Evolutionary conservation across 2,797 vertebrate species (phyloP).

Genomic region (Epinephelus malabaricus): DNA sequence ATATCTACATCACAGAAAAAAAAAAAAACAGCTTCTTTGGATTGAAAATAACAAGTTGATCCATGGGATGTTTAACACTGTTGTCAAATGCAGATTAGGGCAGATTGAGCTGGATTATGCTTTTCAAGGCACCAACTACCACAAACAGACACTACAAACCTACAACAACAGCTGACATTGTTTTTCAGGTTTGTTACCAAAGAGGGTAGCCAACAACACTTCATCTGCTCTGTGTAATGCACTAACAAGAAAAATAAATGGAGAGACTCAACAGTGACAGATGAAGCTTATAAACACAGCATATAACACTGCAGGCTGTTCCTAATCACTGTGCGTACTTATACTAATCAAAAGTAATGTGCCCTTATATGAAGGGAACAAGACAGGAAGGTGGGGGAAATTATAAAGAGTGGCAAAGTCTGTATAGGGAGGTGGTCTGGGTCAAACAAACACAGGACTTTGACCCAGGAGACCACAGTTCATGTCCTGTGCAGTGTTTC

Average conservation of each 20-base stretch:
- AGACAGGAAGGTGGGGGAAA: too few species aligned
- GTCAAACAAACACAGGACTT: too few species aligned
- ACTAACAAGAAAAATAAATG: slow-evolving; percentile 12
- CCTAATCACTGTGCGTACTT: too few species aligned
- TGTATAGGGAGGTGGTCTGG: too few species aligned
- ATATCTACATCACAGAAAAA: background rate
- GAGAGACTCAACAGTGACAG: slow-evolving; percentile 14
- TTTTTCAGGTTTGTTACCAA: slow-evolving; percentile 27
- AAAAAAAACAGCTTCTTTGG: background rate
- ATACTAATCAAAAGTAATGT: too few species aligned
- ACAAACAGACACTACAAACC: slow-evolving; percentile 15
- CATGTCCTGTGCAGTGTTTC: too few species aligned
- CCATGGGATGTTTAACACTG: background rate
- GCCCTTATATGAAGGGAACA: background rate
- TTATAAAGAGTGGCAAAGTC: too few species aligned
- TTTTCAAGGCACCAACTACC: slow-evolving; percentile 16
- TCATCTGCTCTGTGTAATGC: slow-evolving; percentile 32
- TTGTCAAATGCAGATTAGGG: slow-evolving; percentile 10
- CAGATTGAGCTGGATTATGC: slow-evolving; percentile 34
- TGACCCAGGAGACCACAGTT: too few species aligned
- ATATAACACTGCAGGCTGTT: background rate
- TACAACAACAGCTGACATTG: slow-evolving; percentile 22
- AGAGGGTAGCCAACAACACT: background rate
- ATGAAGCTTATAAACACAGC: slow-evolving; percentile 17
- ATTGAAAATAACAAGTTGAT: background rate